Evolutionary conservation across 1,140 invertebrate genomes (phyloP).

Genomic region (Drosophila tristis): DNA sequence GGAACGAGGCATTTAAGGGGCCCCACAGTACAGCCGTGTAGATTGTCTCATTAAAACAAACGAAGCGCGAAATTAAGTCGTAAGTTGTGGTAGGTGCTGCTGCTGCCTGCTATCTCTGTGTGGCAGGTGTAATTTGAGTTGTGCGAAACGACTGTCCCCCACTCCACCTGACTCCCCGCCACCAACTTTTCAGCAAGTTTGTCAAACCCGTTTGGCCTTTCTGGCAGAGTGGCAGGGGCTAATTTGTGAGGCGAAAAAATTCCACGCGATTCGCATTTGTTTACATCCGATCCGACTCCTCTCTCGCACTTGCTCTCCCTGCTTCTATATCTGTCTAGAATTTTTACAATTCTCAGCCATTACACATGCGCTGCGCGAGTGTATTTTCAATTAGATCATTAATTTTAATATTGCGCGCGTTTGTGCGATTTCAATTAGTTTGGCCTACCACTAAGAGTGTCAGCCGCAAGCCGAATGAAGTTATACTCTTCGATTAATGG

Average conservation of each 20-base stretch:
- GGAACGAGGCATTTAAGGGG: conserved; percentile 49
- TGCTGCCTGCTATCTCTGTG: background rate
- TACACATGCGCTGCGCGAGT: conserved; percentile 33
- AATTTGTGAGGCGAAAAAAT: conserved; percentile 18
- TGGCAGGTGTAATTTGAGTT: conserved; percentile 53
- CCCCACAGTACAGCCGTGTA: background rate
- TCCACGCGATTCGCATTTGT: conserved; percentile 31
- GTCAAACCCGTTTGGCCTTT: conserved; percentile 27
- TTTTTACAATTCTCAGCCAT: conserved; percentile 37
- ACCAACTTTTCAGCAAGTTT: conserved; percentile 4
- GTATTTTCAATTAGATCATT: conserved; percentile 77
- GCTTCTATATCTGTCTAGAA: conserved; percentile 32
- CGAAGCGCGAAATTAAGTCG: conserved; percentile 73
- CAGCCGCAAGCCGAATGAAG: background rate
- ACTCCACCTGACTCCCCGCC: too few species aligned
- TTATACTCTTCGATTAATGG: conserved; percentile 34
- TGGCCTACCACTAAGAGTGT: conserved; percentile 35
- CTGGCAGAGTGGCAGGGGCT: background rate
- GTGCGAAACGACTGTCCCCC: background rate
- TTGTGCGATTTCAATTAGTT: conserved; percentile 66
- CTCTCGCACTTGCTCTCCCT: background rate
- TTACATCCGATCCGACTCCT: conserved; percentile 30
- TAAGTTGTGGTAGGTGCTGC: conserved; percentile 32
- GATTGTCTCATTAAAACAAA: conserved; percentile 52
- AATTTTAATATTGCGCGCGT: conserved; percentile 69